Base-by-base conservation (phyloP, 2,888 invertebrate species). In the Galeopsomyia nigrocyanea region DNA sequence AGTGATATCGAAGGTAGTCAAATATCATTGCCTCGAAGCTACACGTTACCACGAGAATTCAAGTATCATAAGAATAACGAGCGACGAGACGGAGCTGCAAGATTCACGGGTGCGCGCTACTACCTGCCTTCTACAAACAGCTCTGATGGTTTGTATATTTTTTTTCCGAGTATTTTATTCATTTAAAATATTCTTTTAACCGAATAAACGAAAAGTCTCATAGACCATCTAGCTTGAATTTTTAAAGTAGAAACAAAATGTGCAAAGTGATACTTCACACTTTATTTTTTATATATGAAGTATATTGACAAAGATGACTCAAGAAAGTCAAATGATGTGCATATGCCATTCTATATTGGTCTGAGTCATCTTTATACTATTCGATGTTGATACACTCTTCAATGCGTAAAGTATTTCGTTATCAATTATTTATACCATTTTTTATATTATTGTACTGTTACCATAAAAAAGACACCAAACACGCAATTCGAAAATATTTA, bases 1-100 rank as follows among this genome's bases (percentile, higher is more conserved):
- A 86, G 85, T 68, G 86, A 86, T 55, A 78, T 86, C 77, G 86
- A 86, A 63, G 86, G 86, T 49, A 86, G 86, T 84, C 91, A 95
- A 90, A 90, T 95, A 78, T 95, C 95, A 2, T 87, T 95, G 67
- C 95, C 95, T 0, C 90, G 95, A 22, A 95, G 94, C 39, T 95
- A 95, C 84, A 95, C 95, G 0, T 87, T 95, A 63, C 95, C 95
- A 0, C 90, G 95, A 17, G 94, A 95, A 87, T 95, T 95, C 87
- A 93, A 94, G 81, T 95, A 94, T 88, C 82, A 83, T 75, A 77
- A 81, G n/a, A 81, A 79, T 47, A 81, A 80, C 68, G 77, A 74
- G 6, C 78, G 77, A 26, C 82, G 87, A 68, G 88, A 88, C 49
- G 83, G 89, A 75, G 89, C 92, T 77, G 88, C 90, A 68, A 87